phyloP scores from a whole-genome alignment of 2,797 vertebrate species.

The Masticophis lateralis region DNA sequence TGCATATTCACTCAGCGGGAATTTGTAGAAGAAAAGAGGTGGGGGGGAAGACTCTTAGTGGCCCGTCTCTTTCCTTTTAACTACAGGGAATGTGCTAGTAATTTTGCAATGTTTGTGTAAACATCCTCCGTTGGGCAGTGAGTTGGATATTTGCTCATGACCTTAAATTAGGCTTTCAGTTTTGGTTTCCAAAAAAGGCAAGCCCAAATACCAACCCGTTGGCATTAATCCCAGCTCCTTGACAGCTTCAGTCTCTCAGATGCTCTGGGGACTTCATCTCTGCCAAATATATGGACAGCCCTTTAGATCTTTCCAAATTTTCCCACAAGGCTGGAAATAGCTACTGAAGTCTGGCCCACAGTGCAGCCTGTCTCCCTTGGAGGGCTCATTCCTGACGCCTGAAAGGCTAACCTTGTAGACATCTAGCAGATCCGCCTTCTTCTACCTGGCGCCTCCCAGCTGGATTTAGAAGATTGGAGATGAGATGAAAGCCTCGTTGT shows the following conservation, averaged over 20 bases:
- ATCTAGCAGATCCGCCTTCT: not conserved
- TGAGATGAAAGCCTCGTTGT: not conserved
- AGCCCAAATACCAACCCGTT: not conserved
- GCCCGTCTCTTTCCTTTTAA: not conserved
- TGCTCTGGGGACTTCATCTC: not conserved
- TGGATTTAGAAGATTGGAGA: not conserved
- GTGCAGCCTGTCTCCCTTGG: constrained; percentile 38
- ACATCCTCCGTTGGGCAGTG: not conserved
- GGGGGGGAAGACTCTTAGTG: not conserved
- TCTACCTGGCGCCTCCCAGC: not conserved
- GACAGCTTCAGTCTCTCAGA: not conserved
- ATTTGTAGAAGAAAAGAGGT: not conserved
- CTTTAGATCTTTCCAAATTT: constrained; percentile 33
- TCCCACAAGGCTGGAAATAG: constrained; percentile 36
- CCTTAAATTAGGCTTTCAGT: not conserved
- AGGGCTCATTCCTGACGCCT: constrained; percentile 8
- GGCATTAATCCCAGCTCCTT: not conserved
- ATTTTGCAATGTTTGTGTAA: not conserved
- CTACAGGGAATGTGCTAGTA: not conserved
- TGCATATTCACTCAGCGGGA: not conserved
- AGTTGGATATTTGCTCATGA: not conserved
- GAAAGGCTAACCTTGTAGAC: constrained; percentile 1
- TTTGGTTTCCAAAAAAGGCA: not conserved
- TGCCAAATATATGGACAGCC: constrained; percentile 1
- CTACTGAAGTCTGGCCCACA: constrained; percentile 37